Base-by-base conservation (phyloP, 2,888 invertebrate genomes). In the Megastigmus dorsalis region DNA sequence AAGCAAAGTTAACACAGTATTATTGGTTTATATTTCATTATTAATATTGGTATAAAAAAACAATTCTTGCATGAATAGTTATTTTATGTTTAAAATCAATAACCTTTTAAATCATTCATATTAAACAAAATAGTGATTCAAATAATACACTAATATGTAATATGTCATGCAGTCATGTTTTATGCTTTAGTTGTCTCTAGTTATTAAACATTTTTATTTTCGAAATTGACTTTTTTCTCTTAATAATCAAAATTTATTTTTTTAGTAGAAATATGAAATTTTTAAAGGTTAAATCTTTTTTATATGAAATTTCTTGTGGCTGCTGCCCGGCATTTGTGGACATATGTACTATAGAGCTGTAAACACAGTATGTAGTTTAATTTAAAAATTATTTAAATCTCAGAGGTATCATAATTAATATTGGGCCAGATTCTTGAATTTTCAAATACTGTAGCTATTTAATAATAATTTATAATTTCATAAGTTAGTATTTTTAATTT, bases 321-420 rank as follows among this genome's bases (percentile, higher is more conserved):
- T 87, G 87, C 87, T 87, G 87, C 84, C 86, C 85, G 86, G 86
- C 82, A 81, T 81, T 79, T 79, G 78, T 81, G 77, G 79, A 72
- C 15, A 54, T 59, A 59, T 54, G 73, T 76, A 65, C 59, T 69
- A 73, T 73, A 73, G 33, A 65, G 36, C 50, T 60, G 48, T 65
- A 28, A 63, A 45, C 36, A 63, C 50, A 57, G 63, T 67, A 68
- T 71, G 28, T 57, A 59, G 20, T 41, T 59, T 63, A 5, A 65
- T 65, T 55, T 62, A 28, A 28, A 10, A 63, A 13, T 45, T 55
- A 65, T 57, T 63, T 10, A 65, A 74, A 33, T 50, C n/a, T 57
- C 30, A 59, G 43, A 59, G 57, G 57, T 41, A 28, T 71, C 18
- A 38, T 63, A 23, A 68, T n/a, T 41, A 18, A 41, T 20, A 36